Conservation (phyloP, 2,113 vertebrate genomes). For the Halichoeres trimaculatus region DNA sequence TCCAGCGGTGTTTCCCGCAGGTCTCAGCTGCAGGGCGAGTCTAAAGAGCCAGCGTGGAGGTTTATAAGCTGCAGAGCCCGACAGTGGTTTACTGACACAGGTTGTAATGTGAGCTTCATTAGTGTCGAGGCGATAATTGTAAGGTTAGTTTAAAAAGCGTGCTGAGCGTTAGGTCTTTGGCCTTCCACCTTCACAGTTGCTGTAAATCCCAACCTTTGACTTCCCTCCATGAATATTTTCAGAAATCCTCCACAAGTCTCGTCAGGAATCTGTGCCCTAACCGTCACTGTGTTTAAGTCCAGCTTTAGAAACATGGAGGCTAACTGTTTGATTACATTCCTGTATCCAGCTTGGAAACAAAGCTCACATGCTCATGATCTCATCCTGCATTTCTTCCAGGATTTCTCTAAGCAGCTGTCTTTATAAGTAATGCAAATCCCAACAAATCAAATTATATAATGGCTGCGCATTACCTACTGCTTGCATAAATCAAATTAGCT, state of each 20-base stretch:
- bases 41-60: constrained; percentile 33
- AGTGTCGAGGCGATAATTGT: constrained; percentile 67
- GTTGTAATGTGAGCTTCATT: constrained; percentile 61
- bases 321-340: constrained; percentile 54
- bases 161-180: constrained; percentile 4
- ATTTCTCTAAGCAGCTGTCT: constrained; percentile 39
- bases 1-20: constrained; percentile 56
- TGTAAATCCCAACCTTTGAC: neutral
- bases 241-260: constrained; percentile 15
- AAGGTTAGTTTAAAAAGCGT: constrained; percentile 36
- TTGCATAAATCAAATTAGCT: constrained; percentile 57
- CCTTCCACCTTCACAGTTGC: neutral
- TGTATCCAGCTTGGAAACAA: constrained; percentile 48
- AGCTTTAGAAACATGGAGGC: constrained; percentile 20
- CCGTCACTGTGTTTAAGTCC: constrained; percentile 13
- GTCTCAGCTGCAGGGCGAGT: constrained; percentile 43
- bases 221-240: neutral
- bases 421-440: constrained; percentile 55
- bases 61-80: constrained; percentile 54
- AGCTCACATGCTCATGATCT: constrained; percentile 60
- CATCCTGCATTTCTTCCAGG: constrained; percentile 38
- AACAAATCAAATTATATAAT: constrained; percentile 60
- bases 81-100: constrained; percentile 60
- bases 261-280: constrained; percentile 10
- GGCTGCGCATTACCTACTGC: constrained; percentile 51